A percentile compares a stretch with the other conserved stretches of the same genome.
Evolutionary conservation across 2,888 invertebrate species (phyloP).

Genomic region (Lathronympha strigana): DNA sequence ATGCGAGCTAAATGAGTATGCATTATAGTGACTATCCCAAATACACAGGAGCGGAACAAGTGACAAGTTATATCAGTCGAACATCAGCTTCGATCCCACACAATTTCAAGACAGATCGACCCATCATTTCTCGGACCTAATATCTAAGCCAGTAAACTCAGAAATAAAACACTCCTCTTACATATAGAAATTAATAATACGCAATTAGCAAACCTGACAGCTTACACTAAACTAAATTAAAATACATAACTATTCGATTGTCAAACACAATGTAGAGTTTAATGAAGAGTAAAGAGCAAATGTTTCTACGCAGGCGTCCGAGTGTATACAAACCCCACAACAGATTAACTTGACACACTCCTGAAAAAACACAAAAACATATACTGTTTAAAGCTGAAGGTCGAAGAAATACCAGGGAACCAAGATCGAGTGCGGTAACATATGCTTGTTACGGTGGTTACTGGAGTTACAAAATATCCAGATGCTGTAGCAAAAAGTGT

Average conservation of each 20-base stretch:
- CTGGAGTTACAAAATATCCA: constrained; percentile 1
- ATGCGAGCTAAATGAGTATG: constrained; percentile 8
- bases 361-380: constrained; percentile 72
- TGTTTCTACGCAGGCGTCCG: constrained; percentile 62
- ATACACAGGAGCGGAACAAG: constrained; percentile 30
- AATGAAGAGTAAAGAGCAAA: constrained; percentile 56
- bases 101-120: constrained; percentile 35
- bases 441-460: not conserved
- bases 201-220: constrained; percentile 47
- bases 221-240: constrained; percentile 71
- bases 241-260: constrained; percentile 63
- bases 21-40: constrained; percentile 19
- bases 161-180: constrained; percentile 32
- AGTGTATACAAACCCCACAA: constrained; percentile 67
- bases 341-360: constrained; percentile 68
- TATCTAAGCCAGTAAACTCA: constrained; percentile 22
- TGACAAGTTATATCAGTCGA: constrained; percentile 27
- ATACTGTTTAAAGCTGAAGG: constrained; percentile 48
- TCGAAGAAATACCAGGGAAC: constrained; percentile 5
- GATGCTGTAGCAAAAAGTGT: not conserved
- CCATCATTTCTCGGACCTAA: constrained; percentile 20
- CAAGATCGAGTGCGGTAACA: not conserved
- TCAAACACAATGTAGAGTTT: constrained; percentile 56
- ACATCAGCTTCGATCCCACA: constrained; percentile 27
- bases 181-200: constrained; percentile 53